Evolutionary conservation across 2,888 invertebrate species (phyloP).

Genomic region (Imbricaverruca yamaguchii): DNA sequence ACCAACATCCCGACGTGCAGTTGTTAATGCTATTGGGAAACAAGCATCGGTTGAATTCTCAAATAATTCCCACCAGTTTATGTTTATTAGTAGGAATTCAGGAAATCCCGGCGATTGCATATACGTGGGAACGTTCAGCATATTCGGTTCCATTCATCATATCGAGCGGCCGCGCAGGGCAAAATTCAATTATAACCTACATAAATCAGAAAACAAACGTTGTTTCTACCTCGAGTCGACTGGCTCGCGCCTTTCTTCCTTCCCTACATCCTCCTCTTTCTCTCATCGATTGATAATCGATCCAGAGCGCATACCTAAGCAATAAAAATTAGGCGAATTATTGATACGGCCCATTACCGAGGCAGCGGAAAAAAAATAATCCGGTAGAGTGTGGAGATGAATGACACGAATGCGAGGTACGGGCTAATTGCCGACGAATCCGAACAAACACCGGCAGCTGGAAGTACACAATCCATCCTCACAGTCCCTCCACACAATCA

Average conservation of each 20-base stretch:
- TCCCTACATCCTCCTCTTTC: not conserved
- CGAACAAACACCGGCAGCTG: too few relatives aligned
- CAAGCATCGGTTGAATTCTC: not conserved
- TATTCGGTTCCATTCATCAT: not conserved
- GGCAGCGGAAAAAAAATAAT: not conserved
- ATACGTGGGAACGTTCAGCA: not conserved
- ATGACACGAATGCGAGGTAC: not conserved
- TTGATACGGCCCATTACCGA: not conserved
- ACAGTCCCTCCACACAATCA: too few relatives aligned
- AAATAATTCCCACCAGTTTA: not conserved
- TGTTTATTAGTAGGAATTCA: not conserved
- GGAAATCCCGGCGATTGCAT: not conserved
- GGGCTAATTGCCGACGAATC: not conserved
- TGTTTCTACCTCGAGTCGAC: not conserved
- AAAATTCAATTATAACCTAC: not conserved
- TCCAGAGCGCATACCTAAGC: not conserved
- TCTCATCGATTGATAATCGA: too few relatives aligned
- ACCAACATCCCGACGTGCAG: not conserved
- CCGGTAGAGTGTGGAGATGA: not conserved
- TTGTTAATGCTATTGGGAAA: not conserved
- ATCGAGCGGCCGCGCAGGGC: not conserved
- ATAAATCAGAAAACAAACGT: conserved; percentile 19
- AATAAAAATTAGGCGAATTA: not conserved
- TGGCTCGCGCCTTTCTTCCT: not conserved
- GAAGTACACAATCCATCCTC: too few relatives aligned